phyloP scores from a whole-genome alignment of 2,888 invertebrate genomes.

The Drosophila paracracens region DNA sequence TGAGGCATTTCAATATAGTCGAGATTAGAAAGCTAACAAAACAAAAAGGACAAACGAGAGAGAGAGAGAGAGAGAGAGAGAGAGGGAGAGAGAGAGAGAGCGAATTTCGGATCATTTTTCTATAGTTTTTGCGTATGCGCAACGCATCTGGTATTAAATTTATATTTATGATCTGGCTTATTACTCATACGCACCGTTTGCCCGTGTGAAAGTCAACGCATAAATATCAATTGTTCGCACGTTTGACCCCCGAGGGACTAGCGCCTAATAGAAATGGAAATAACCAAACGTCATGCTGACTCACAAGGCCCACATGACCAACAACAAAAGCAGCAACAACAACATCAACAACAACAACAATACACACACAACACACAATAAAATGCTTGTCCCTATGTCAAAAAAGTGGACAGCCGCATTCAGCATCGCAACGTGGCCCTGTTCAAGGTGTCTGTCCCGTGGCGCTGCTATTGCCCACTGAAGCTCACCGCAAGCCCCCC shows the following conservation, averaged over 20 bases:
- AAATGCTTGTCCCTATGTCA: constrained; percentile 32
- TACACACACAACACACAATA: background rate
- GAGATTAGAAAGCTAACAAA: background rate
- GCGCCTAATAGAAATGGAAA: constrained; percentile 63
- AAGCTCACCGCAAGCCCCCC: background rate
- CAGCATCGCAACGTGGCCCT: background rate
- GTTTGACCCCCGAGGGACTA: constrained; percentile 23
- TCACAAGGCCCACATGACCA: constrained; percentile 30
- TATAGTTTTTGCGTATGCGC: constrained; percentile 18
- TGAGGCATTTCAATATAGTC: constrained; percentile 7
- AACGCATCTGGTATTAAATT: background rate
- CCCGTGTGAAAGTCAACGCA: constrained; percentile 32
- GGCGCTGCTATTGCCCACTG: background rate
- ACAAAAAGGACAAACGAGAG: background rate
- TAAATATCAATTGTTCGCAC: constrained; percentile 55
- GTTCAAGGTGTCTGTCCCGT: background rate
- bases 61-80: background rate
- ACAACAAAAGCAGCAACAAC: background rate
- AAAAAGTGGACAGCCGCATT: constrained; percentile 15
- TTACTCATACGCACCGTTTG: constrained; percentile 45
- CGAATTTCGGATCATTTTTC: constrained; percentile 7
- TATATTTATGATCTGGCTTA: constrained; percentile 1
- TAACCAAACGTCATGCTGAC: constrained; percentile 72
- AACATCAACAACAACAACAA: constrained; percentile 2
- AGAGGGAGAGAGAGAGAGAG: background rate